Conservation (phyloP, 2,797 vertebrate species). For the Phylloscopus collybita region DNA sequence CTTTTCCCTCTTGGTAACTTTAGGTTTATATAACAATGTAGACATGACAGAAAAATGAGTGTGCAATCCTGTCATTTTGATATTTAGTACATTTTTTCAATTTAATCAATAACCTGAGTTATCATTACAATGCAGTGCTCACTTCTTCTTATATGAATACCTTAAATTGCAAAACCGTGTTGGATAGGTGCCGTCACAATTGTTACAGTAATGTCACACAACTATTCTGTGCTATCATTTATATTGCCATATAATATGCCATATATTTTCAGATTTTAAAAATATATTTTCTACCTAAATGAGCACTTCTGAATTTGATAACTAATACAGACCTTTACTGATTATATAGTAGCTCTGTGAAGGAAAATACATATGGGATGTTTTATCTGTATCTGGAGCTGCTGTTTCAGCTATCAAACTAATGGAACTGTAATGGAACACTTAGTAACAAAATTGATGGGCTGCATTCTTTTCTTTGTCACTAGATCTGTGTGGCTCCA, state of each 20-base stretch:
- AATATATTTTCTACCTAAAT: not conserved
- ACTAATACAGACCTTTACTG: not conserved
- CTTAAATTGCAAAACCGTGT: not conserved
- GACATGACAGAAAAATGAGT: not conserved
- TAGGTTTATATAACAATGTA: not conserved
- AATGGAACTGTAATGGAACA: slow-evolving; percentile 46
- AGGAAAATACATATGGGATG: not conserved
- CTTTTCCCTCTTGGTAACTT: not conserved
- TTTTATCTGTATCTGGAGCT: slow-evolving; percentile 20
- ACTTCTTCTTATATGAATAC: not conserved
- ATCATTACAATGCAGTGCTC: not conserved
- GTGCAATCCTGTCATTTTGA: not conserved
- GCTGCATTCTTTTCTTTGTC: slow-evolving; percentile 31
- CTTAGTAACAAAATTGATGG: slow-evolving; percentile 28
- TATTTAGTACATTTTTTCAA: not conserved
- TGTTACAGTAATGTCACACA: not conserved
- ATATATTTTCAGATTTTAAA: not conserved
- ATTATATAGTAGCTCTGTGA: not conserved
- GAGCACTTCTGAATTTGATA: not conserved
- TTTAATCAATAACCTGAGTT: not conserved
- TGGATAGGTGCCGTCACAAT: not conserved
- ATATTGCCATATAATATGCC: not conserved
- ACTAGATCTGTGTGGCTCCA: slow-evolving; percentile 20
- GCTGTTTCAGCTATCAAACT: slow-evolving; percentile 12
- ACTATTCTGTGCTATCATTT: not conserved